These are phyloP conservation scores for Myripristis jacobus DNA, from an alignment of 2,797 vertebrate genomes.

Conservation along the genomic window DNA sequence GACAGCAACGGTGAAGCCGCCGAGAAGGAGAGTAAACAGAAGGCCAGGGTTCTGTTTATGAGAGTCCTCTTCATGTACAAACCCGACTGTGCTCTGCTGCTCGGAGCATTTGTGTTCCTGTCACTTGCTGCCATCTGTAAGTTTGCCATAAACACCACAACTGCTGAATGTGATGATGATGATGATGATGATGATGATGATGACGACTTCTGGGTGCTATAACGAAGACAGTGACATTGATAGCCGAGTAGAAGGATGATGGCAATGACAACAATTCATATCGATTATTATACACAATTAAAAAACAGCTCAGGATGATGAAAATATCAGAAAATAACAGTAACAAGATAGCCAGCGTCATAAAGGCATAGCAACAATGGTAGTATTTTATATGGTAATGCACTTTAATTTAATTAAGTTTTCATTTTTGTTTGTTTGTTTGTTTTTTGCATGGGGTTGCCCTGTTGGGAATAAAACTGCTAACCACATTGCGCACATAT, in stretches of 20 bases:
- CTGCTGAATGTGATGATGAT: background rate
- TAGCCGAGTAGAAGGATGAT: background rate
- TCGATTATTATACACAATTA: no score
- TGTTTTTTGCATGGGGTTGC: no score
- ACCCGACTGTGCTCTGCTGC: constrained; percentile 69
- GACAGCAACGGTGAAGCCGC: constrained; percentile 32
- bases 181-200: background rate
- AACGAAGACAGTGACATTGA: background rate
- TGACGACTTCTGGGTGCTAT: background rate
- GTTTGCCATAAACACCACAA: constrained; percentile 43
- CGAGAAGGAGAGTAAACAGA: constrained; percentile 57
- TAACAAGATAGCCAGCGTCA: no score
- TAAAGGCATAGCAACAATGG: no score
- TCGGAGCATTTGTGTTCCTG: constrained; percentile 80
- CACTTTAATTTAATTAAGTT: no score
- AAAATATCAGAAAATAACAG: no score
- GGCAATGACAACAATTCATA: no score
- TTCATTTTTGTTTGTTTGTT: no score
- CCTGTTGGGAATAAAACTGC: no score
- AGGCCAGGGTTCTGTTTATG: constrained; percentile 71
- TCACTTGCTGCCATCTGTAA: constrained; percentile 83
- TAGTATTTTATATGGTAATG: no score
- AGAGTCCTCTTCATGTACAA: constrained; percentile 76
- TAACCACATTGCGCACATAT: no score
- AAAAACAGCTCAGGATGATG: no score